Evolutionary conservation across 2,113 vertebrate species (phyloP), one percentile per base, ranked within the genome.

Genomic region (Mugil cephalus): DNA sequence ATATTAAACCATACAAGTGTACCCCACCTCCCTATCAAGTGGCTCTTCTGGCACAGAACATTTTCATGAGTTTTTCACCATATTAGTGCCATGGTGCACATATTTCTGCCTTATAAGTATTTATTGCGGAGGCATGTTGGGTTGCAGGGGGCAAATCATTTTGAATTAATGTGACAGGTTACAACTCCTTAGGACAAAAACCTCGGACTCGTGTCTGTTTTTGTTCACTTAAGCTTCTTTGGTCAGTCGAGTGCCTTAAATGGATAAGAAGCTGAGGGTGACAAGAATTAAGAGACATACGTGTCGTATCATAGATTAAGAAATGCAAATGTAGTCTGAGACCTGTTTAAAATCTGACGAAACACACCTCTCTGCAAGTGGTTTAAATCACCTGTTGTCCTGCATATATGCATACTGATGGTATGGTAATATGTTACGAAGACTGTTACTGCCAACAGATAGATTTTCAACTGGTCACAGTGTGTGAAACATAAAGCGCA

Each of bases 91-190:
- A 60, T 8, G 35, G 51, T 61, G 72, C 43, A 24, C 83, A 88
- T 86, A 77, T 34, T 88, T 88, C 55, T 88, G 62, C 88, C 87
- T 86, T 89, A 82, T 87, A 88, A 84, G 89, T 78, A 80, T 87
- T 64, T 81, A 56, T 56, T 69, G 69, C 40, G 18, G 73, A 59
- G 45, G 79, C 72, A 36, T 71, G 74, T 36, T 68, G 40, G 72
- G 55, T 47, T 38, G 12, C 62, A 80, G 11, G 58, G 75, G 69
- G 69, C 55, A 79, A 17, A 85, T 87, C 59, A 53, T 51, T 87
- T 62, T 59, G 48, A 82, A 67, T 86, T 56, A 77, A 86, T 68
- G 30, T 86, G 82, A 84, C 69, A 81, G 39, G 34, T 72, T 63
- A n/a, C 55, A 82, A 82, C 71, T 74, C 2, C 0, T 50, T 34